phyloP scores from a whole-genome alignment of 2,113 vertebrate genomes.

The Brienomyrus longianalis region DNA sequence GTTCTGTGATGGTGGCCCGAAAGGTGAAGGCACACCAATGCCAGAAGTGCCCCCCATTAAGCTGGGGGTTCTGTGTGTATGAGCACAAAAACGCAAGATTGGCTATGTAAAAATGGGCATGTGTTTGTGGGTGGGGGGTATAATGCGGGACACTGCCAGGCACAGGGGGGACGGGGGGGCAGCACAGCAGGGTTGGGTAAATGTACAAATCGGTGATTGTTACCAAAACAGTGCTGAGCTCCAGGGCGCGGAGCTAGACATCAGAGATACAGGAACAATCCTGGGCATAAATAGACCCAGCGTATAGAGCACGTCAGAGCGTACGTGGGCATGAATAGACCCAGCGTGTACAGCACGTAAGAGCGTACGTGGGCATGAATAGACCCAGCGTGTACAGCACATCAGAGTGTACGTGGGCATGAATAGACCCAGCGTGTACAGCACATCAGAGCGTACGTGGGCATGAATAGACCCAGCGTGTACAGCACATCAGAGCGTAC shows the following conservation, averaged over 20 bases:
- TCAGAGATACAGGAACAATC: not conserved
- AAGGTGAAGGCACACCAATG: not conserved
- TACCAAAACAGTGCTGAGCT: not conserved
- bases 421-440: no score
- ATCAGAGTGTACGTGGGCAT: not conserved
- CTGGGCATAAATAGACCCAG: no score
- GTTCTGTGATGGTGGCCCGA: not conserved
- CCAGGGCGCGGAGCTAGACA: not conserved
- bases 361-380: not conserved
- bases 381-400: not conserved
- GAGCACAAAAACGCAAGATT: not conserved
- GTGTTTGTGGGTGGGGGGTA: not conserved
- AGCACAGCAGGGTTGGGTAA: not conserved
- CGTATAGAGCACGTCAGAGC: not conserved
- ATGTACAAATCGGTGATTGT: not conserved
- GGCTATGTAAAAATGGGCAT: not conserved
- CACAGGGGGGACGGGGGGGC: not conserved
- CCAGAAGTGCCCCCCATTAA: not conserved
- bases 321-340: not conserved
- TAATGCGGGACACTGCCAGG: not conserved
- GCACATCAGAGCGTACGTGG: no score
- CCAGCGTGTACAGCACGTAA: not conserved
- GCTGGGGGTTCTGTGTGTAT: not conserved
- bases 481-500: no score
- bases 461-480: no score